Evolutionary conservation across 2,888 invertebrate genomes (phyloP).

Genomic region (Cepaea hortensis): DNA sequence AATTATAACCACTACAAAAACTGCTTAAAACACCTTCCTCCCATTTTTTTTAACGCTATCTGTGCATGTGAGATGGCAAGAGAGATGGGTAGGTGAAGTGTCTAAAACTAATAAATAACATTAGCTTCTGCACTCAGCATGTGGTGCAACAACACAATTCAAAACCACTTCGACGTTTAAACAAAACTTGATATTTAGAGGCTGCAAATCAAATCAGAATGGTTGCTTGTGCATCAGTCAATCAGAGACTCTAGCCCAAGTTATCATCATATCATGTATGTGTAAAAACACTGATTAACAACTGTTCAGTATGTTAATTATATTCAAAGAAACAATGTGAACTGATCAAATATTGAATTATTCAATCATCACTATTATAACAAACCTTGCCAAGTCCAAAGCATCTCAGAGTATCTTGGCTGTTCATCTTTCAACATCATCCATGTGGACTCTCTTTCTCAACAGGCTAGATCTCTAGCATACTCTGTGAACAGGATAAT

Average conservation of each 20-base stretch:
- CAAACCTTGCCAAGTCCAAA: neutral
- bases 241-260: conserved; percentile 27
- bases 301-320: neutral
- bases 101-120: too few species aligned
- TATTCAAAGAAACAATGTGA: neutral
- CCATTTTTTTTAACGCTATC: too few species aligned
- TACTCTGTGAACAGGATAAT: neutral
- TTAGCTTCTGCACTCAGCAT: too few species aligned
- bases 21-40: too few species aligned
- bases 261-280: neutral
- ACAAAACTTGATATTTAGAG: too few species aligned
- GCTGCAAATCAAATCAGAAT: too few species aligned
- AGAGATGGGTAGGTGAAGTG: too few species aligned
- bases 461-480: neutral
- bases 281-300: neutral
- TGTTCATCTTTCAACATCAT: neutral
- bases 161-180: too few species aligned
- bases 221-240: neutral
- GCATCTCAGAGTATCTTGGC: neutral
- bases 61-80: too few species aligned
- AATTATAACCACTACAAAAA: too few species aligned
- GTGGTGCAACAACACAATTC: too few species aligned
- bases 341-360: neutral
- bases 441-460: neutral
- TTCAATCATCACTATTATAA: neutral